A percentile compares a stretch with the other conserved stretches of the same genome.
These are phyloP conservation scores for Holotrichia oblita DNA, from an alignment of 1,140 invertebrate species.

Conservation along the genomic window DNA sequence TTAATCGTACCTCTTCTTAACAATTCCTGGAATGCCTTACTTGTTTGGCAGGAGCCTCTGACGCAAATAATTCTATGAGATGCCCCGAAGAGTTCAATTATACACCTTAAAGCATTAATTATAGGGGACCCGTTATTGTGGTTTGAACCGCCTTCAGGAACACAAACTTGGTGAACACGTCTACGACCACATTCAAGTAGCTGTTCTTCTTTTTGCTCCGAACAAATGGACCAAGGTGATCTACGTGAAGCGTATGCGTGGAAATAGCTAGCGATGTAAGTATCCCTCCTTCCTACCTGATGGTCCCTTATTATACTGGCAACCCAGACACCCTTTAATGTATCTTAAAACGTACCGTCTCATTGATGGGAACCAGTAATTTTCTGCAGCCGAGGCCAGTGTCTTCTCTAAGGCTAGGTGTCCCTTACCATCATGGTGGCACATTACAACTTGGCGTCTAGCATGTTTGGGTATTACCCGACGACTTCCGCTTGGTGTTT, in stretches of 20 bases:
- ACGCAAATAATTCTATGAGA: slow-evolving; percentile 30
- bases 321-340: neutral
- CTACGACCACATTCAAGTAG: neutral
- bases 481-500: no score
- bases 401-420: no score
- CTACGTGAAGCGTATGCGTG: slow-evolving; percentile 6
- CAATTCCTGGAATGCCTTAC: neutral
- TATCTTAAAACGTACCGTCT: slow-evolving; percentile 11
- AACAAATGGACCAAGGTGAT: slow-evolving; percentile 39
- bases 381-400: neutral
- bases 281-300: neutral
- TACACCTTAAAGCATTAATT: neutral
- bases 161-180: slow-evolving; percentile 37
- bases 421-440: no score
- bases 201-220: slow-evolving; percentile 12
- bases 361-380: slow-evolving; percentile 31
- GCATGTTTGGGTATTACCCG: no score
- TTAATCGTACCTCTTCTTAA: slow-evolving; percentile 35
- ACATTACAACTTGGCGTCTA: no score
- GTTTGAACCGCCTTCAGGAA: neutral
- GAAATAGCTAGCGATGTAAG: neutral
- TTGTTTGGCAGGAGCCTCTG: slow-evolving; percentile 10
- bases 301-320: slow-evolving; percentile 5
- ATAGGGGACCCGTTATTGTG: neutral
- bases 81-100: slow-evolving; percentile 16